Base-by-base conservation (phyloP, 1,140 invertebrate species). In the Drosophila miranda region DNA sequence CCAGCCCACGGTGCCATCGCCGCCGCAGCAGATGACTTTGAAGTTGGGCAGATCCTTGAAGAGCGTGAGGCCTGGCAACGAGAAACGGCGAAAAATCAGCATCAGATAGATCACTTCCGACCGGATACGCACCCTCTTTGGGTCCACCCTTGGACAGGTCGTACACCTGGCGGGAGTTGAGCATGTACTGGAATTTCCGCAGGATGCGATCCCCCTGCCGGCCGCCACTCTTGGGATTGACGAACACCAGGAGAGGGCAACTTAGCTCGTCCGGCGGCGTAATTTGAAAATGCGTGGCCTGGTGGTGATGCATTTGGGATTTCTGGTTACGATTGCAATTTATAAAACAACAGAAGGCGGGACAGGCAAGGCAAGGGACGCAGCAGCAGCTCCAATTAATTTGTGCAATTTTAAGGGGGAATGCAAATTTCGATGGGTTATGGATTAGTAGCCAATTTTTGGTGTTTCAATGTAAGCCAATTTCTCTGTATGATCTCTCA, bases 1-100 rank as follows among this genome's bases (percentile, higher is more conserved):
- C 98, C 98, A 99, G 3, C 98, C 98, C 3, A 99, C 97, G 1
- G 98, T 99, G 19, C 98, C 98, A 89, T 99, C 98, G 2, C 98
- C 98, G 1, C 98, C 98, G 91, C 98, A 99, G 78, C 97, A 98
- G 42, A 99, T 95, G n/a, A 99, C 96, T 78, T 96, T 94, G 84
- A 97, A 97, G 90, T 96, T 96, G 58, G 95, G 95, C 43, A 98
- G 94, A 88, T 98, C 97, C 92, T 98, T 98, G 92, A 98, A 99
- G 93, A 99, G 95, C 80, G 97, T 96, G n/a, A 99, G 92, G 50
- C 97, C 93, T 93, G 78, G 59, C 71, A 81, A 73, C 68, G 61
- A 67, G 58, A 73, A 46, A 43, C 57, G 52, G 14, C 28, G 48
- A 73, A 55, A 63, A 67, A 68, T 62, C 72, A 67, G 30, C 30